Percentiles rank a stretch among this genome's conserved stretches.
Conservation (phyloP, 2,888 invertebrate species). For the Lochmaea crataegi region DNA sequence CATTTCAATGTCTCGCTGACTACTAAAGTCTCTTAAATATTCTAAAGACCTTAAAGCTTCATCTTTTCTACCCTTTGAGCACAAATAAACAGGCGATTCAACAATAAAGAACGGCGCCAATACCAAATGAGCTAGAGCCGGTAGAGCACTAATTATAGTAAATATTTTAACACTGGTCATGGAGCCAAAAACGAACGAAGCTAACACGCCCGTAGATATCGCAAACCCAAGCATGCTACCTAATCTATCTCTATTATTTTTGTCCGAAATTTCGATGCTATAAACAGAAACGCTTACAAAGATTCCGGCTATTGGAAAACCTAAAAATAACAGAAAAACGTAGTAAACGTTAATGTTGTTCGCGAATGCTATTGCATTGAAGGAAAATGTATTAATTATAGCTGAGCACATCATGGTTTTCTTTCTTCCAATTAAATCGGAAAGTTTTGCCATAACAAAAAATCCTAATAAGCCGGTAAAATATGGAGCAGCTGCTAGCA, state of each 20-base stretch:
- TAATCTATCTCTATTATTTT: not conserved
- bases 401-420: conserved; percentile 2
- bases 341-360: conserved; percentile 9
- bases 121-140: not conserved
- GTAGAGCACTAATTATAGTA: not conserved
- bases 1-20: not conserved
- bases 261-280: conserved; percentile 8
- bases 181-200: not conserved
- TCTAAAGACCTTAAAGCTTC: not conserved
- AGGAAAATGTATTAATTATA: not conserved
- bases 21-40: not conserved
- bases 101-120: not conserved
- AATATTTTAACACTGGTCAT: not conserved
- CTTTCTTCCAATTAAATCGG: conserved; percentile 18
- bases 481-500: not conserved
- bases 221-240: not conserved
- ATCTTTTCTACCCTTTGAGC: not conserved
- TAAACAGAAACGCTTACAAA: not conserved
- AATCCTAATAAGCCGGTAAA: not conserved
- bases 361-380: not conserved
- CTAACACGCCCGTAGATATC: not conserved
- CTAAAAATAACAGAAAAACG: not conserved
- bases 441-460: conserved; percentile 1
- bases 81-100: conserved; percentile 9
- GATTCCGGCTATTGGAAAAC: not conserved